Conservation (phyloP, 2,888 invertebrate genomes). For the Pardosa pseudoannulata region DNA sequence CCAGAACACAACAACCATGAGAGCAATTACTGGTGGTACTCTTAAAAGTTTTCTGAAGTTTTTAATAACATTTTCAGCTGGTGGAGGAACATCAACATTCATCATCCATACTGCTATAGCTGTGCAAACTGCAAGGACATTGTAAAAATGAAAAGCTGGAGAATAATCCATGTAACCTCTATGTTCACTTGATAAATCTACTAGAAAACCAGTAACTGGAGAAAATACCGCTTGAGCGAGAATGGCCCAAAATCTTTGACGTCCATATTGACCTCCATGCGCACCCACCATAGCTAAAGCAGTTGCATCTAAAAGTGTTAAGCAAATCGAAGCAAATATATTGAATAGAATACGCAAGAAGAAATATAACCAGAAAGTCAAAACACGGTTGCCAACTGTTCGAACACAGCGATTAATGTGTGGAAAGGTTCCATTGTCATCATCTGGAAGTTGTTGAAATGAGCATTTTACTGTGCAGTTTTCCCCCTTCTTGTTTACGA, state of each 20-base stretch:
- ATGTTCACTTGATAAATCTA: slow-evolving; percentile 73
- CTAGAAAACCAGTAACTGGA: slow-evolving; percentile 74
- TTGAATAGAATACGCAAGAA: slow-evolving; percentile 87
- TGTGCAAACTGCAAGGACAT: slow-evolving; percentile 85
- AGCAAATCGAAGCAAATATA: slow-evolving; percentile 89
- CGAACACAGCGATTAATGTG: slow-evolving; percentile 60
- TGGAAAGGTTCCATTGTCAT: slow-evolving; percentile 59
- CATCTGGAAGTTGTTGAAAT: slow-evolving; percentile 58
- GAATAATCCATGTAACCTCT: slow-evolving; percentile 88
- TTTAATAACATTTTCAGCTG: slow-evolving; percentile 86
- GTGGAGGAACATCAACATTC: slow-evolving; percentile 86
- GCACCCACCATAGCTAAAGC: slow-evolving; percentile 90
- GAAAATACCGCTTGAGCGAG: slow-evolving; percentile 77
- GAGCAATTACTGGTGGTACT: slow-evolving; percentile 87
- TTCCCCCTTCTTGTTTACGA: slow-evolving; percentile 22
- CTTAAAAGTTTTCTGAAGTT: slow-evolving; percentile 86
- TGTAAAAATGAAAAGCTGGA: slow-evolving; percentile 91
- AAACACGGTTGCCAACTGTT: slow-evolving; percentile 49
- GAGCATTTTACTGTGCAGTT: slow-evolving; percentile 65
- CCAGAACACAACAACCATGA: slow-evolving; percentile 88
- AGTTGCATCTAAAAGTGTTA: slow-evolving; percentile 92
- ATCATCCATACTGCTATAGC: slow-evolving; percentile 86
- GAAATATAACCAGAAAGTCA: slow-evolving; percentile 90
- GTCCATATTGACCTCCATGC: slow-evolving; percentile 80
- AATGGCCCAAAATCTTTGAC: slow-evolving; percentile 78